Evolutionary conservation across 2,797 vertebrate genomes (phyloP).

Genomic region (Vultur gryphus): DNA sequence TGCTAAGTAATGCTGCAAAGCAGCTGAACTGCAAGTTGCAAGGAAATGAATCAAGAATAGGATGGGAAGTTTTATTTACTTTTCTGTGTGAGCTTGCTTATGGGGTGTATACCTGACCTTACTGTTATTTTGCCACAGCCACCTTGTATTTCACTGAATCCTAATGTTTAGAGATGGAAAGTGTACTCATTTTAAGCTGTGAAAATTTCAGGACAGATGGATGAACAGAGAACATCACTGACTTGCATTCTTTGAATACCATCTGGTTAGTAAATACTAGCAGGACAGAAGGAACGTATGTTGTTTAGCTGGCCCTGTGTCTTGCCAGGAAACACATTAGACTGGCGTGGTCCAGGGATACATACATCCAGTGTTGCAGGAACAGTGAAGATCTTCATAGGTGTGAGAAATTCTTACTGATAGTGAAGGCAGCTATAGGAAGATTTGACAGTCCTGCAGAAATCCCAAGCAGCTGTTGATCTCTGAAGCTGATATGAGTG

Average conservation of each 20-base stretch:
- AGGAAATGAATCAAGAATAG: not conserved
- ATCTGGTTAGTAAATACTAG: slow-evolving; percentile 19
- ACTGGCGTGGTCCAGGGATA: not conserved
- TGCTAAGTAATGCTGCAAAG: not conserved
- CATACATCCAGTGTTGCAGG: not conserved
- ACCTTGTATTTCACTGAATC: not conserved
- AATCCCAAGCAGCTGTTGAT: not conserved
- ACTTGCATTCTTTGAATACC: slow-evolving; percentile 1
- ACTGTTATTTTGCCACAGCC: not conserved
- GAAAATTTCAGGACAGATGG: slow-evolving; percentile 10
- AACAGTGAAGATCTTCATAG: not conserved
- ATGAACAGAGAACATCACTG: not conserved
- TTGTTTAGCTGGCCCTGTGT: not conserved
- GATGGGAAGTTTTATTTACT: not conserved
- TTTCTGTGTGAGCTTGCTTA: not conserved
- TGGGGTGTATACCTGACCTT: not conserved
- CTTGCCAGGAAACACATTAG: not conserved
- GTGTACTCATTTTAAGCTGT: not conserved
- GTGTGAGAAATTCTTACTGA: not conserved
- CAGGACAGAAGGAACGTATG: not conserved
- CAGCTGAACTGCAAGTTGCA: not conserved
- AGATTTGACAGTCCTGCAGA: not conserved
- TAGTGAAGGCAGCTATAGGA: not conserved
- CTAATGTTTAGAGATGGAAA: not conserved
- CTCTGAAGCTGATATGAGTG: not conserved